These are phyloP conservation scores for Ophioninae sp. DNA, from an alignment of 2,888 invertebrate species.

Conservation along the genomic window DNA sequence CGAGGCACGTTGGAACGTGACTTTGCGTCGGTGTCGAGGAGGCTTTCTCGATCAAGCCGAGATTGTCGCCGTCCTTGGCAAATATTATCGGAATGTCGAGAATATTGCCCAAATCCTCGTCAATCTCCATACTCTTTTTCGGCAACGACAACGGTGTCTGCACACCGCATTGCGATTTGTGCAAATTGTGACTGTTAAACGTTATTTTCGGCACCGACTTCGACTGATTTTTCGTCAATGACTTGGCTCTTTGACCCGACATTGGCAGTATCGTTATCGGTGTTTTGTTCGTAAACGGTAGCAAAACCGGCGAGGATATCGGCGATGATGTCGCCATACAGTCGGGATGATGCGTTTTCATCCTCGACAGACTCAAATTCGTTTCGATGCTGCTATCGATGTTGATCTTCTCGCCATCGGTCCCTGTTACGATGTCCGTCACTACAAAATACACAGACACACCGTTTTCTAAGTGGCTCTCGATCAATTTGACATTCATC, in stretches of 20 bases:
- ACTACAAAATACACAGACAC: conserved; percentile 74
- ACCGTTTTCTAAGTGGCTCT: conserved; percentile 63
- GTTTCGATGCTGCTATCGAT: conserved; percentile 61
- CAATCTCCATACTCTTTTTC: conserved; percentile 69
- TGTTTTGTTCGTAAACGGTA: conserved; percentile 68
- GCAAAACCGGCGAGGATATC: conserved; percentile 65
- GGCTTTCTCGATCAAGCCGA: conserved; percentile 72
- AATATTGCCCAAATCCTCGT: conserved; percentile 82
- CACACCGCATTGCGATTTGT: conserved; percentile 48
- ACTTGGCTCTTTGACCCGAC: conserved; percentile 67
- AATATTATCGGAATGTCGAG: conserved; percentile 86
- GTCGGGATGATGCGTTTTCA: conserved; percentile 67
- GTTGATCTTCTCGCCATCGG: conserved; percentile 44
- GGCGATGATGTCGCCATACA: conserved; percentile 52
- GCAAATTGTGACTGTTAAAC: conserved; percentile 67
- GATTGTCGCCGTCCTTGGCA: conserved; percentile 84
- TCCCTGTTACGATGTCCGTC: conserved; percentile 69
- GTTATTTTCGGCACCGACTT: conserved; percentile 75
- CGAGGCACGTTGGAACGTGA: conserved; percentile 23
- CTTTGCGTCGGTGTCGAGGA: conserved; percentile 65
- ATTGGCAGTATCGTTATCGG: conserved; percentile 70
- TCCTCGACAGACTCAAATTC: conserved; percentile 58
- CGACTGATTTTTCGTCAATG: conserved; percentile 64
- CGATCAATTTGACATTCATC: conserved; percentile 25
- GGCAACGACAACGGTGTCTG: conserved; percentile 57